Base-by-base conservation (phyloP, 1,140 invertebrate species). In the Bombus picipes region DNA sequence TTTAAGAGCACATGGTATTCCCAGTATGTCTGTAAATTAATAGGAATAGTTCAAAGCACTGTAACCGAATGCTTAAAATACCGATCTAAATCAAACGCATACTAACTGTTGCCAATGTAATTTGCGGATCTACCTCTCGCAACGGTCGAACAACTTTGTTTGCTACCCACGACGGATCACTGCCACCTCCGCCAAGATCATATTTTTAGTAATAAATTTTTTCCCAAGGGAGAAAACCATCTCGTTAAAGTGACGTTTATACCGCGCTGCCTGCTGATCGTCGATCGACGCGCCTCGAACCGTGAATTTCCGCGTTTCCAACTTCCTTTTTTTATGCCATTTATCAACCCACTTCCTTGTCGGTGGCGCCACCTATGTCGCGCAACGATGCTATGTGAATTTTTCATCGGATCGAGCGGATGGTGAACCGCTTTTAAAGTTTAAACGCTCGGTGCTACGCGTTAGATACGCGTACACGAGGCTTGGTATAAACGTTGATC, bases 51-150 rank as follows among this genome's bases (percentile, higher is more conserved):
- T 43, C 39, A 32, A 72, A 43, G 39, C 13, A 72, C 39, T n/a
- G n/a, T 41, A 41, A 72, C 39, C 25, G 25, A 71, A 32, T n/a
- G 41, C 71, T 73, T 39, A 43, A 73, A 73, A 73, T 41, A 43
- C n/a, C 71, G n/a, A 41, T 72, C n/a, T 43, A 32, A 43, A 73
- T 73, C 71, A 41, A 43, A 73, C 71, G 2, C 8, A 22, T 10
- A 18, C 15, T 43, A 73, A 43, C 71, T 73, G 71, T 73, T 73
- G 71, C 71, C 41, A 73, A 73, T 43, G 28, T 18, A 43, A 72
- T 43, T 72, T 43, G 71, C 41, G 37, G 28, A 43, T 43, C 71
- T 39, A 32, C 15, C 39, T 9, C 28, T 43, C n/a, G 39, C 6
- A 43, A 43, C 39, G 70, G 37, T 71, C 70, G 39, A 43, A n/a